Percentiles rank a stretch among this genome's conserved stretches.
Conservation (phyloP, 2,797 vertebrate genomes). For the Vespertilio murinus region DNA sequence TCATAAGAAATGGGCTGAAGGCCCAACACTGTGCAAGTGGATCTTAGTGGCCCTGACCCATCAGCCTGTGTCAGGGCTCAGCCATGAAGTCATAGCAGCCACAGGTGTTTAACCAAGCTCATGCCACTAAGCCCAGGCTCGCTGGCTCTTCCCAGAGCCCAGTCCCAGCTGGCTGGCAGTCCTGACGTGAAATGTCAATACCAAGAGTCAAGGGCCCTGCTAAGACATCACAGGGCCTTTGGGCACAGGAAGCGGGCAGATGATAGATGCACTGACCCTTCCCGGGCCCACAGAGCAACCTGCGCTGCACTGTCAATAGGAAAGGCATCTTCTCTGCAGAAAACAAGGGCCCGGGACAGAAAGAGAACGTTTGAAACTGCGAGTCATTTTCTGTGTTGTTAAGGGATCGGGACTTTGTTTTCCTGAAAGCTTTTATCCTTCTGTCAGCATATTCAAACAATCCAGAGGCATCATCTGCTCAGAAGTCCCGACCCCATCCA, state of each 20-base stretch:
- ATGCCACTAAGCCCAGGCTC: conserved; percentile 77
- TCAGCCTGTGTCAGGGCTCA: neutral
- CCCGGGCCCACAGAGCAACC: conserved; percentile 41
- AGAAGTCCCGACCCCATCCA: neutral
- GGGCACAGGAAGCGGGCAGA: conserved; percentile 13
- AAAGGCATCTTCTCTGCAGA: conserved; percentile 46
- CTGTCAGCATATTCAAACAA: conserved; percentile 52
- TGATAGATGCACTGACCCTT: conserved; percentile 48
- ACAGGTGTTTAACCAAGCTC: conserved; percentile 79
- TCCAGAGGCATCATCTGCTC: neutral
- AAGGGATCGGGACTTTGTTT: conserved; percentile 21
- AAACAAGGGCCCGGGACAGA: conserved; percentile 18
- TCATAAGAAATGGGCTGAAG: neutral
- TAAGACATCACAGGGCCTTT: conserved; percentile 52
- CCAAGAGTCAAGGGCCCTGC: conserved; percentile 57
- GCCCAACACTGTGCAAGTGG: neutral
- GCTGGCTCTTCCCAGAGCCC: conserved; percentile 66
- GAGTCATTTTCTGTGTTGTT: conserved; percentile 15
- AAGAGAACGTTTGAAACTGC: conserved; percentile 10
- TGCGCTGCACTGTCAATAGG: conserved; percentile 48
- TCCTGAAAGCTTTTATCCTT: conserved; percentile 53
- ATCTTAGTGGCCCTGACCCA: neutral
- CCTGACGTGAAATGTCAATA: conserved; percentile 66
- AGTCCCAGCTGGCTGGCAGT: conserved; percentile 72
- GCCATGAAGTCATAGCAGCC: conserved; percentile 80